These are phyloP conservation scores for Idaea dimidiata DNA, from an alignment of 2,888 invertebrate genomes.

Conservation along the genomic window DNA sequence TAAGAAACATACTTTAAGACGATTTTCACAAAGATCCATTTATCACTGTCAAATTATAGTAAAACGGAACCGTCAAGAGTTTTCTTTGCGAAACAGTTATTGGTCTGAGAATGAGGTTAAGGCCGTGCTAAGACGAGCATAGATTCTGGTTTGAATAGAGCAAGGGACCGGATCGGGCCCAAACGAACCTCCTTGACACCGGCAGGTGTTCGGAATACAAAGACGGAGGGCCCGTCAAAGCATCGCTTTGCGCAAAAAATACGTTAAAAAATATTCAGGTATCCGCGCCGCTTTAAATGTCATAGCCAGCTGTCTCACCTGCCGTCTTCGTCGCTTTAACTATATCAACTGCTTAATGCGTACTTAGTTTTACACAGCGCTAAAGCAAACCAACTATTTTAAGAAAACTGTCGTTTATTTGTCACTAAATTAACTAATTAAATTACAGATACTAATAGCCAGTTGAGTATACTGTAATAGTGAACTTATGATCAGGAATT, in stretches of 20 bases:
- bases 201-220: slow-evolving; percentile 69
- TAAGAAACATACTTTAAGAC: not conserved
- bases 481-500: too few species aligned
- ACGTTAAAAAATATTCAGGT: slow-evolving; percentile 41
- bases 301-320: slow-evolving; percentile 70
- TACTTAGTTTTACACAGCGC: too few species aligned
- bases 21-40: not conserved
- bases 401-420: too few species aligned
- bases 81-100: slow-evolving; percentile 2
- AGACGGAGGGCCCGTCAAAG: slow-evolving; percentile 46
- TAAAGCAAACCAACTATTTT: too few species aligned
- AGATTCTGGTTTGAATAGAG: slow-evolving; percentile 42
- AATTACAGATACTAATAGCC: too few species aligned
- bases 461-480: too few species aligned
- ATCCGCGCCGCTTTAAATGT: slow-evolving; percentile 59
- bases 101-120: slow-evolving; percentile 39
- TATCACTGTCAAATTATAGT: not conserved
- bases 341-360: slow-evolving; percentile 4
- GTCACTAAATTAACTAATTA: too few species aligned
- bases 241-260: slow-evolving; percentile 53
- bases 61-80: not conserved
- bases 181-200: slow-evolving; percentile 28
- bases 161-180: slow-evolving; percentile 41
- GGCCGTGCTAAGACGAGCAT: slow-evolving; percentile 34
- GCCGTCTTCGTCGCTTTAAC: slow-evolving; percentile 41